Conservation (phyloP, 2,113 vertebrate genomes). For the Epinephelus fuscoguttatus region DNA sequence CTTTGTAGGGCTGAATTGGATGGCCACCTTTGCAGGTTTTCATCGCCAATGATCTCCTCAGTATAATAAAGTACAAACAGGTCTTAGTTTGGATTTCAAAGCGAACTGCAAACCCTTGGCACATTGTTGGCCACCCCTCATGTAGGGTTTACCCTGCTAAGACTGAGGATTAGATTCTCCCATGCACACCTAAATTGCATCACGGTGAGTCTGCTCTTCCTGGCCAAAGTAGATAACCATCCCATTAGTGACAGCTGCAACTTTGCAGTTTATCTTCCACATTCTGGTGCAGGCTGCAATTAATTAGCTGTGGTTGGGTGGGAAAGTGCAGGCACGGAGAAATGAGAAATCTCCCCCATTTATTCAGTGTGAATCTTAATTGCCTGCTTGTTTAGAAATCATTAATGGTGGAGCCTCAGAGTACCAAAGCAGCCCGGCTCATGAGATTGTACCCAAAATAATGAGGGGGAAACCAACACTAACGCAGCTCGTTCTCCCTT, state of each 20-base stretch:
- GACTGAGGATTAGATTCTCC: background rate
- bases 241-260: constrained; percentile 23
- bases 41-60: too few species aligned
- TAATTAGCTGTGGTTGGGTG: constrained; percentile 38
- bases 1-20: too few species aligned
- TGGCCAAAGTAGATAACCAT: constrained; percentile 2
- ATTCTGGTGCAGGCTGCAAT: constrained; percentile 10
- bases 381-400: constrained; percentile 50
- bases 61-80: too few species aligned
- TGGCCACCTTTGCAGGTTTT: too few species aligned
- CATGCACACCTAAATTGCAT: background rate
- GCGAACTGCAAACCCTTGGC: too few species aligned
- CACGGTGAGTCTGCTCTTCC: background rate
- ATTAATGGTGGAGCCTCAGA: constrained; percentile 33
- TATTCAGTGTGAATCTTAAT: constrained; percentile 47
- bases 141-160: background rate
- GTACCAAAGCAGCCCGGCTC: constrained; percentile 14
- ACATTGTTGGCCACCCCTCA: background rate
- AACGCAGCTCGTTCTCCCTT: background rate
- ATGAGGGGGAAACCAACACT: constrained; percentile 10
- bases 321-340: constrained; percentile 12
- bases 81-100: too few species aligned
- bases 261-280: constrained; percentile 10
- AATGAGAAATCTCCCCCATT: constrained; percentile 37
- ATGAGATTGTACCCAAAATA: constrained; percentile 24